Conservation (phyloP, 2,113 vertebrate species). For the Solea solea region DNA sequence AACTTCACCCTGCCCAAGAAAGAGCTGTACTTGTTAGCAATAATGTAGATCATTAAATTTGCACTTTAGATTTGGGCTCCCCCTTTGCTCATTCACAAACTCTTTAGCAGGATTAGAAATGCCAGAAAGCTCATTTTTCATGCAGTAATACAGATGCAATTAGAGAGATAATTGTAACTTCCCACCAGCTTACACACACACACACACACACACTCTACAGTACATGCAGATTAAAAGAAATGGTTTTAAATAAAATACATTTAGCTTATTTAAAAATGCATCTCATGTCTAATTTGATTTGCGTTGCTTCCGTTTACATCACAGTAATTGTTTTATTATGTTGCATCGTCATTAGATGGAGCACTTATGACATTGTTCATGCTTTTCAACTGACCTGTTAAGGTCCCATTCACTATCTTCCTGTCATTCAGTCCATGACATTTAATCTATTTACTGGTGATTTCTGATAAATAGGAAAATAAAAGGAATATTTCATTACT, state of each 20-base stretch:
- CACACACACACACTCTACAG: conserved; percentile 14
- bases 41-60: conserved; percentile 62
- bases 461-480: conserved; percentile 20
- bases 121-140: conserved; percentile 70
- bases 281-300: conserved; percentile 44
- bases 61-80: conserved; percentile 34
- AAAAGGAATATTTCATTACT: not conserved
- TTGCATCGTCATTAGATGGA: conserved; percentile 22
- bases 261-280: conserved; percentile 22
- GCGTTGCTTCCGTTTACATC: conserved; percentile 22
- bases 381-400: conserved; percentile 26
- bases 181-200: conserved; percentile 66
- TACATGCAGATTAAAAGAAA: conserved; percentile 24
- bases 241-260: conserved; percentile 39
- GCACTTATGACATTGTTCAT: conserved; percentile 25
- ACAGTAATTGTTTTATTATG: conserved; percentile 18
- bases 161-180: conserved; percentile 72
- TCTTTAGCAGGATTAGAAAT: conserved; percentile 53
- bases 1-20: conserved; percentile 55
- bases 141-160: conserved; percentile 72
- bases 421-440: conserved; percentile 17
- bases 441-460: conserved; percentile 14
- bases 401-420: not conserved
- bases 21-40: conserved; percentile 59
- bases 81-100: conserved; percentile 38